Evolutionary conservation across 2,113 vertebrate species (phyloP), one percentile per base, ranked within the genome.

Genomic region (Gila orcuttii): DNA sequence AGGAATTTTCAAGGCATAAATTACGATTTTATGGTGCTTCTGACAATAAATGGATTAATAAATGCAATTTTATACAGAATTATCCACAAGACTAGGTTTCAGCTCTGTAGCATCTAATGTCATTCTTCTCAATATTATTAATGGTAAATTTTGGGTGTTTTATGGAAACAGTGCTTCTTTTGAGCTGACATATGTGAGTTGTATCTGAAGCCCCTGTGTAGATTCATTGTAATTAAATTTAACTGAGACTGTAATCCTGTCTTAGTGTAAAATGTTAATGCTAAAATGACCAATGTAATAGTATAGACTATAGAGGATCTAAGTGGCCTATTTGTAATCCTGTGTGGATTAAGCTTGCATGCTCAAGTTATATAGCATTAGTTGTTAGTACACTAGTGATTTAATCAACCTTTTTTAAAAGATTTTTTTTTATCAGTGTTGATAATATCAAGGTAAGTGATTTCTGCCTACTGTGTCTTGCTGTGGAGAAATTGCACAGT

Each of bases 401-500:
- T 25, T 19, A 47, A 64, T 80, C 23, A 47, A 45, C 23, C 55
- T 39, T 36, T 4, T 28, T 82, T 36, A 15, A 15, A 84, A 62
- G 4, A 4, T 28, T 69, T 66, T 71, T 50, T 39, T 23, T 31
- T 11, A 59, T n/a, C 25, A 6, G 36, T 69, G 57, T 11, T 68
- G n/a, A 31, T 31, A 85, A 31, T 31, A 85, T 77, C 21, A 39
- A 39, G 68, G 33, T 42, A 60, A 66, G 28, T n/a, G 52, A 4
- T 73, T 47, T 59, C 39, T 89, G 79, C 6, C 23, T 42, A 25
- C 73, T 85, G 73, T 6, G 28, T 79, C 17, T 36, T 77, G 55
- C 78, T 31, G 23, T 69, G 50, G n/a, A 69, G 8, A 50, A 89
- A 83, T 25, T 79, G 84, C 78, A 73, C 50, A 28, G 87, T 87